phyloP scores from a whole-genome alignment of 1,140 invertebrate genomes.

The Antheraea pernyi region DNA sequence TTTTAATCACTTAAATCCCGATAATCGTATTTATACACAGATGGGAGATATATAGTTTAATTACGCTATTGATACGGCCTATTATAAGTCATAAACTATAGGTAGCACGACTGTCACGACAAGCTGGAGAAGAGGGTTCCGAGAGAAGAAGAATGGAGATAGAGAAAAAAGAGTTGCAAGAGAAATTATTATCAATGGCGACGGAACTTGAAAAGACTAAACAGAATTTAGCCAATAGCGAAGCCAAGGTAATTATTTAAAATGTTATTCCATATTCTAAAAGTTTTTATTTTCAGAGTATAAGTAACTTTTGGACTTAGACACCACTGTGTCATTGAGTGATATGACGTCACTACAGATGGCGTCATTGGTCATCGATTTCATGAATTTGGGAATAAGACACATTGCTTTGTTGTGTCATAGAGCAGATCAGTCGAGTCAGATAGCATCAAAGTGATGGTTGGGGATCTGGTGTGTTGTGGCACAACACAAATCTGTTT shows the following conservation, averaged over 20 bases:
- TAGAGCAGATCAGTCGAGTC: too few species aligned
- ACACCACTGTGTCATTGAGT: too few species aligned
- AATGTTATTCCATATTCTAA: background rate
- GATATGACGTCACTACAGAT: too few species aligned
- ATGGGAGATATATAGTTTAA: background rate
- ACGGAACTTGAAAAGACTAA: conserved; percentile 85
- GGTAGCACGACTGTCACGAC: conserved; percentile 87
- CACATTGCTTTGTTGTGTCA: too few species aligned
- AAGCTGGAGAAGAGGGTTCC: conserved; percentile 89
- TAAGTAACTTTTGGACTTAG: too few species aligned
- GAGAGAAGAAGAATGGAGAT: conserved; percentile 87
- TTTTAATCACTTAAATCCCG: too few species aligned
- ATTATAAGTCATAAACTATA: conserved; percentile 35
- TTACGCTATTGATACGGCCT: background rate
- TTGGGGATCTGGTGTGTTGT: too few species aligned
- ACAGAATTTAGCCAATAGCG: conserved; percentile 84
- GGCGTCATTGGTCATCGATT: too few species aligned
- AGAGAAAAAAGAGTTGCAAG: conserved; percentile 83
- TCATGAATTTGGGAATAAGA: too few species aligned
- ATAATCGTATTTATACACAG: too few species aligned
- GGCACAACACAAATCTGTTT: too few species aligned
- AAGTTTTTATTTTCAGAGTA: background rate
- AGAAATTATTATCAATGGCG: conserved; percentile 83
- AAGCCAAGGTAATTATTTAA: conserved; percentile 81
- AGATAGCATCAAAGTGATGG: too few species aligned